phyloP scores from a whole-genome alignment of 1,140 invertebrate genomes.

The Liolophura sinensis region DNA sequence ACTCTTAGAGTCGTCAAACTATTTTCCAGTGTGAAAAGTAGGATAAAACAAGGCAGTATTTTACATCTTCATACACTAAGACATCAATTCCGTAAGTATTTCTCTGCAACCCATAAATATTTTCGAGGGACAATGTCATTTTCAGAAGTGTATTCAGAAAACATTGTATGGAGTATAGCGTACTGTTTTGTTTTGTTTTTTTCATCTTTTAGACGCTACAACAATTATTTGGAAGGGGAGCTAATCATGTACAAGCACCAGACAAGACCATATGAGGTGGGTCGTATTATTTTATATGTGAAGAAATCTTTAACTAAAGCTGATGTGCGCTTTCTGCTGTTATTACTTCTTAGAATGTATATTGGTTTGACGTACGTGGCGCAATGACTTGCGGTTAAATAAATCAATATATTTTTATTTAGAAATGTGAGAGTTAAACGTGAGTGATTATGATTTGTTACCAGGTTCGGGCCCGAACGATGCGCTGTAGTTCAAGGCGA shows the following conservation, averaged over 20 bases:
- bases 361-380: background rate
- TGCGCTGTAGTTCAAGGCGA: constrained; percentile 25
- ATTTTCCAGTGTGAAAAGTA: too few relatives aligned
- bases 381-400: background rate
- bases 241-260: constrained; percentile 50
- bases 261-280: constrained; percentile 42
- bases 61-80: too few relatives aligned
- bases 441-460: constrained; percentile 5
- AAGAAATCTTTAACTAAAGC: background rate
- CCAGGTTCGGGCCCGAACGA: constrained; percentile 31
- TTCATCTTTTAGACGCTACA: constrained; percentile 34
- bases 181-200: too few relatives aligned
- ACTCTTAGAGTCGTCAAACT: too few relatives aligned
- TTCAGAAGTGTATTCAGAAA: too few relatives aligned
- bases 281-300: background rate
- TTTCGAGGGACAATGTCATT: too few relatives aligned
- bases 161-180: too few relatives aligned
- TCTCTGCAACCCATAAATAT: too few relatives aligned
- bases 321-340: background rate
- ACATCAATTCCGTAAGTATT: too few relatives aligned
- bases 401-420: background rate
- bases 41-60: too few relatives aligned
- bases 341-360: background rate
- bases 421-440: background rate
- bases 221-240: constrained; percentile 51